phyloP scores from a whole-genome alignment of 2,113 vertebrate genomes.

The Atherinomorus stipes region DNA sequence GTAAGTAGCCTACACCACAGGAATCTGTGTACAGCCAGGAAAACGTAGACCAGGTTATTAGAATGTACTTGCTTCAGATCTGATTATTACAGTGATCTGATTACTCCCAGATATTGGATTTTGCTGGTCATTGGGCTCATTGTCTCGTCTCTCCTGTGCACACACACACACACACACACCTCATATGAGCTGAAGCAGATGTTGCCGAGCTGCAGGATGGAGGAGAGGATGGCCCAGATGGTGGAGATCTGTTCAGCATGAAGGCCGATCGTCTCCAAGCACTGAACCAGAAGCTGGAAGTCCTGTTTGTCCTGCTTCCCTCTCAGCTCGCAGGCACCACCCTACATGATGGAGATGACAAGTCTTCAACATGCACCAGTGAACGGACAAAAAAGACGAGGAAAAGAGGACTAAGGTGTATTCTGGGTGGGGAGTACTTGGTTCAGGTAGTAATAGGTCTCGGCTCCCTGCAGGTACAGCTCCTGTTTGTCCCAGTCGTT shows the following conservation, averaged over 20 bases:
- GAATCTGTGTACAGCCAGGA: too few species aligned
- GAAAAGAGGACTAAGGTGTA: not conserved
- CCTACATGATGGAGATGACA: constrained; percentile 73
- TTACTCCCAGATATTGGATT: too few species aligned
- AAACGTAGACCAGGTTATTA: too few species aligned
- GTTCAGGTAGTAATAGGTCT: constrained; percentile 94
- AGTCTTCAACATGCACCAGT: not conserved
- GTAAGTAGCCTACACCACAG: too few species aligned
- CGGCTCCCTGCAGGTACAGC: constrained; percentile 90
- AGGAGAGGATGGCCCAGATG: constrained; percentile 89
- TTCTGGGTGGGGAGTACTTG: constrained; percentile 81
- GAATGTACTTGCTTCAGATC: too few species aligned
- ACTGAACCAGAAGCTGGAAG: constrained; percentile 84
- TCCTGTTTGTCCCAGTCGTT: constrained; percentile 83
- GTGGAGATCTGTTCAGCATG: constrained; percentile 82
- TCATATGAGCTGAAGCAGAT: constrained; percentile 95
- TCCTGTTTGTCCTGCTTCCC: constrained; percentile 88
- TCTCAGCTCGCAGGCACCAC: constrained; percentile 85
- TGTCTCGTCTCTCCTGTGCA: not conserved
- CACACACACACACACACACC: constrained; percentile 72
- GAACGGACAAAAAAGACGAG: not conserved
- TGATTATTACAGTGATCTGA: too few species aligned
- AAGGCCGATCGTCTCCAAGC: constrained; percentile 87
- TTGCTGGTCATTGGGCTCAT: not conserved
- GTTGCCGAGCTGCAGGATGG: constrained; percentile 93